Evolutionary conservation across 2,888 invertebrate species (phyloP).

Genomic region (Hypomecis atomaria): DNA sequence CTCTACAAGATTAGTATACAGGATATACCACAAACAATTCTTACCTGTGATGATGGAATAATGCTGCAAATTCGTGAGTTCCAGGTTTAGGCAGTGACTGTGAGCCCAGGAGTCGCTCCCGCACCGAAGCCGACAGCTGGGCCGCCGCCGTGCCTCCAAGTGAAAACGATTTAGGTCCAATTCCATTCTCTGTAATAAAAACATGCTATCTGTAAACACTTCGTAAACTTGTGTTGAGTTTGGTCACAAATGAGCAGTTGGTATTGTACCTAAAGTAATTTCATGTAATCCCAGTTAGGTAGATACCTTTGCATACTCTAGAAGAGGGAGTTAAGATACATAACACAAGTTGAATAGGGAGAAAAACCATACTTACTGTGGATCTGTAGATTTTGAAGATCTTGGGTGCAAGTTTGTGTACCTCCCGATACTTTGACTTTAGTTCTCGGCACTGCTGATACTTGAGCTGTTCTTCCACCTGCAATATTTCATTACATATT

Average conservation of each 20-base stretch:
- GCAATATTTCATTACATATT: constrained; percentile 29
- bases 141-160: constrained; percentile 93
- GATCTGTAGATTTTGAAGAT: constrained; percentile 89
- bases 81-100: constrained; percentile 93
- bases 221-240: no score
- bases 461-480: constrained; percentile 90
- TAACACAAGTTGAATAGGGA: no score
- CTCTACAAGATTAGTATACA: no score
- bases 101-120: constrained; percentile 93
- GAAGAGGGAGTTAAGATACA: no score
- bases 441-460: constrained; percentile 93
- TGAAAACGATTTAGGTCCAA: constrained; percentile 93
- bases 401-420: constrained; percentile 93
- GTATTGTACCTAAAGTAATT: background rate
- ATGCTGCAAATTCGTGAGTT: constrained; percentile 87
- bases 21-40: background rate
- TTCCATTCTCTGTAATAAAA: constrained; percentile 85
- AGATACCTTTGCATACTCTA: no score
- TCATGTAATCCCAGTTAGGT: no score
- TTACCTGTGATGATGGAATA: constrained; percentile 86
- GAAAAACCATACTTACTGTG: constrained; percentile 80
- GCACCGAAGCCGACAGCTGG: constrained; percentile 93
- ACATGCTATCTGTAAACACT: background rate
- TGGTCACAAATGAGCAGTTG: background rate
- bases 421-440: constrained; percentile 96